A percentile compares a stretch with the other conserved stretches of the same genome.
Evolutionary conservation across 2,888 invertebrate genomes (phyloP).

Genomic region (Xylocampa areola): DNA sequence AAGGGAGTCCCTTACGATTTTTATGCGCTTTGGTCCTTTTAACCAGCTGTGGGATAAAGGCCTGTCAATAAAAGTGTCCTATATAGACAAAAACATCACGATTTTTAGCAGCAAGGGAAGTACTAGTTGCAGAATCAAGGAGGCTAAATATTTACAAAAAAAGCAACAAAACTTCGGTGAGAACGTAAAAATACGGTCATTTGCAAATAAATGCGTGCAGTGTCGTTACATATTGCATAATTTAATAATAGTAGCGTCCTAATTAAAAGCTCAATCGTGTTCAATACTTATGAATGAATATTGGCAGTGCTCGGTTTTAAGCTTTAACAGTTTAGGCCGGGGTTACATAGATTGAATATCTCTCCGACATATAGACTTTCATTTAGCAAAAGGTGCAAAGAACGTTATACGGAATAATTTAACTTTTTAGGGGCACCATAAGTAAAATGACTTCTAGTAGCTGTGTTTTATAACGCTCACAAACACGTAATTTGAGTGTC

Average conservation of each 20-base stretch:
- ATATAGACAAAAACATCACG: too few relatives aligned
- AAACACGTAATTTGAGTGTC: too few relatives aligned
- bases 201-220: conserved; percentile 48
- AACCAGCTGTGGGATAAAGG: too few relatives aligned
- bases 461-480: too few relatives aligned
- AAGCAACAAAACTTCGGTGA: conserved; percentile 25
- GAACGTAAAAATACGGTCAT: conserved; percentile 15
- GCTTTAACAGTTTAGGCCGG: conserved; percentile 62
- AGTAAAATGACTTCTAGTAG: too few relatives aligned
- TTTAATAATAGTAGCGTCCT: conserved; percentile 39
- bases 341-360: conserved; percentile 32
- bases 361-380: conserved; percentile 3
- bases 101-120: too few relatives aligned
- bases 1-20: too few relatives aligned
- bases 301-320: conserved; percentile 74
- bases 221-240: conserved; percentile 23
- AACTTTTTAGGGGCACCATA: neutral
- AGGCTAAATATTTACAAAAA: conserved; percentile 19
- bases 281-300: conserved; percentile 76
- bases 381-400: neutral
- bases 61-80: too few relatives aligned
- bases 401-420: neutral
- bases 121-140: conserved; percentile 13
- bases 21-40: too few relatives aligned
- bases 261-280: conserved; percentile 50